Conservation (phyloP, 1,140 invertebrate genomes). For the Callitettix versicolor region DNA sequence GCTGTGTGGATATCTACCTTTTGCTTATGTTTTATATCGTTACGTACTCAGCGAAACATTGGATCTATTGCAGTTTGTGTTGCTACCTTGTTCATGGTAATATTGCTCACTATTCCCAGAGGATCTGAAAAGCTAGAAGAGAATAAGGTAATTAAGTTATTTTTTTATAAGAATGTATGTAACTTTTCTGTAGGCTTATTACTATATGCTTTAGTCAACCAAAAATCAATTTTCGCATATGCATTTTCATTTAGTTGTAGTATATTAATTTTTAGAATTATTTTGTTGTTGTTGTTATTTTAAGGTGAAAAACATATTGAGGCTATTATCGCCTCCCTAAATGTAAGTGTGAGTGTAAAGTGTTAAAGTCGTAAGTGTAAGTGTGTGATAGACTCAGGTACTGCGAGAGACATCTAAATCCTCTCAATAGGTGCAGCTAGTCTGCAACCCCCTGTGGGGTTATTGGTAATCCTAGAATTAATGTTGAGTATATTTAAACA, state of each 20-base stretch:
- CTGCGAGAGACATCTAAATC: too few relatives aligned
- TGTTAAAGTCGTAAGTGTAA: too few relatives aligned
- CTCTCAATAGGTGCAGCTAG: too few relatives aligned
- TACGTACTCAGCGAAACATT: constrained; percentile 42
- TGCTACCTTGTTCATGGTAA: constrained; percentile 37
- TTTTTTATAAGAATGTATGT: neutral
- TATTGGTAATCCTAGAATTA: neutral
- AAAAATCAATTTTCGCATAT: neutral
- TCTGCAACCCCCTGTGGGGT: too few relatives aligned
- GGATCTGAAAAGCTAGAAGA: constrained; percentile 9
- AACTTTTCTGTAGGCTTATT: neutral
- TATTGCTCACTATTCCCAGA: constrained; percentile 40
- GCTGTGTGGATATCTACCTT: constrained; percentile 41
- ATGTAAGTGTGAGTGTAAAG: too few relatives aligned
- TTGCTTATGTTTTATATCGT: constrained; percentile 41
- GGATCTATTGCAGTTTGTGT: constrained; percentile 37
- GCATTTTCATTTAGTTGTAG: neutral
- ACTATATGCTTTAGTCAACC: neutral
- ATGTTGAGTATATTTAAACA: neutral
- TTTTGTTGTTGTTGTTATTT: too few relatives aligned
- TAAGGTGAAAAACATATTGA: too few relatives aligned
- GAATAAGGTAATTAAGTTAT: neutral
- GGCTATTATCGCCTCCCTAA: too few relatives aligned
- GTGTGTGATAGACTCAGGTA: too few relatives aligned
- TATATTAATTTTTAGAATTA: too few relatives aligned